phyloP scores from a whole-genome alignment of 2,888 invertebrate species.

The Linnaemya tessellans region DNA sequence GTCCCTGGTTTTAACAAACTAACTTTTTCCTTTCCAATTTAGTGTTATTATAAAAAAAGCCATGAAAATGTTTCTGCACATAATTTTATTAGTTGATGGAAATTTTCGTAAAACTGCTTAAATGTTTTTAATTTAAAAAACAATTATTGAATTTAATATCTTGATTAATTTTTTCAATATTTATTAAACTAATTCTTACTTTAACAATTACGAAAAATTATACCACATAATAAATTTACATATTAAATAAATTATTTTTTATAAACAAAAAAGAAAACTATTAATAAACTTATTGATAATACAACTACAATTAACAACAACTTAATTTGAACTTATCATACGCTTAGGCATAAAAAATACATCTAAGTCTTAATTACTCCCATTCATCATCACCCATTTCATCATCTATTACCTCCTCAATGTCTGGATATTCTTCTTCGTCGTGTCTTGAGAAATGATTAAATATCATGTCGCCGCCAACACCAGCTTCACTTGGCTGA shows the following conservation, averaged over 20 bases:
- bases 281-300: not conserved
- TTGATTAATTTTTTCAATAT: not conserved
- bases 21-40: too few species aligned
- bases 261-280: not conserved
- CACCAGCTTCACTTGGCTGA: slow-evolving; percentile 71
- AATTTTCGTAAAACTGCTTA: not conserved
- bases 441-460: slow-evolving; percentile 81
- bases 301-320: not conserved
- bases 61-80: too few species aligned
- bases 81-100: not conserved
- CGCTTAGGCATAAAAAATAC: not conserved
- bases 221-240: not conserved
- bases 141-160: not conserved
- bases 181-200: slow-evolving; percentile 1
- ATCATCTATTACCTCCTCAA: slow-evolving; percentile 69
- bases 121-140: not conserved
- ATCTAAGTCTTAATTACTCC: slow-evolving; percentile 38
- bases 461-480: slow-evolving; percentile 78
- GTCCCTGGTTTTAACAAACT: too few species aligned
- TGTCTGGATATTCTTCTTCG: slow-evolving; percentile 71
- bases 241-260: not conserved
- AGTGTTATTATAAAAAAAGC: too few species aligned
- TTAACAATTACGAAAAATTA: not conserved
- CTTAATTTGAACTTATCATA: slow-evolving; percentile 12
- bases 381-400: slow-evolving; percentile 70